Conservation (phyloP, 2,113 vertebrate species). For the Suncus etruscus region DNA sequence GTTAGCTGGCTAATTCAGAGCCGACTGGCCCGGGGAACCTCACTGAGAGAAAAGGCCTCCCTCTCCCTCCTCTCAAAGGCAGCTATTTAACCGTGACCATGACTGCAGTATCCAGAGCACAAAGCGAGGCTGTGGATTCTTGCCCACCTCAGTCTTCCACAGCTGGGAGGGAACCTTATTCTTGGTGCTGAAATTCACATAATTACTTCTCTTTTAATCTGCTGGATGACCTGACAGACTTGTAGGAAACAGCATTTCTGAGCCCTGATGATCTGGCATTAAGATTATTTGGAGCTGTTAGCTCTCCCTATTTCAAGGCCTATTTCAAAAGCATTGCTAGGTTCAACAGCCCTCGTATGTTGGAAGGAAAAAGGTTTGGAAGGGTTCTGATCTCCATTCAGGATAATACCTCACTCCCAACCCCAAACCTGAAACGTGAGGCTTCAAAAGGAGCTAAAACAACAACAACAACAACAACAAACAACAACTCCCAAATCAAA, state of each 20-base stretch:
- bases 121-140: slow-evolving; percentile 74
- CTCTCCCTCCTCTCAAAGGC: slow-evolving; percentile 83
- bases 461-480: not conserved
- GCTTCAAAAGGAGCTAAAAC: slow-evolving; percentile 10
- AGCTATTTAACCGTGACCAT: slow-evolving; percentile 89
- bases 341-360: not conserved
- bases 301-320: slow-evolving; percentile 46
- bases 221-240: slow-evolving; percentile 78
- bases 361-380: not conserved
- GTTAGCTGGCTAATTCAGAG: slow-evolving; percentile 85
- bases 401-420: not conserved
- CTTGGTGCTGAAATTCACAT: slow-evolving; percentile 77
- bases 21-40: slow-evolving; percentile 83
- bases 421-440: not conserved
- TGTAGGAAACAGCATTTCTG: slow-evolving; percentile 67
- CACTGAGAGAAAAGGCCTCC: slow-evolving; percentile 84
- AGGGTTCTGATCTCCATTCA: not conserved
- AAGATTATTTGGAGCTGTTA: slow-evolving; percentile 19
- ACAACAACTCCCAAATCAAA: too few species aligned
- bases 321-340: too few species aligned
- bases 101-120: slow-evolving; percentile 82
- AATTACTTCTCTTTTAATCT: slow-evolving; percentile 83
- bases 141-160: slow-evolving; percentile 60
- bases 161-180: slow-evolving; percentile 64
- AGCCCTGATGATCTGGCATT: slow-evolving; percentile 53